Conservation (phyloP, 2,888 invertebrate genomes). For the Pollenia griseotomentosa region DNA sequence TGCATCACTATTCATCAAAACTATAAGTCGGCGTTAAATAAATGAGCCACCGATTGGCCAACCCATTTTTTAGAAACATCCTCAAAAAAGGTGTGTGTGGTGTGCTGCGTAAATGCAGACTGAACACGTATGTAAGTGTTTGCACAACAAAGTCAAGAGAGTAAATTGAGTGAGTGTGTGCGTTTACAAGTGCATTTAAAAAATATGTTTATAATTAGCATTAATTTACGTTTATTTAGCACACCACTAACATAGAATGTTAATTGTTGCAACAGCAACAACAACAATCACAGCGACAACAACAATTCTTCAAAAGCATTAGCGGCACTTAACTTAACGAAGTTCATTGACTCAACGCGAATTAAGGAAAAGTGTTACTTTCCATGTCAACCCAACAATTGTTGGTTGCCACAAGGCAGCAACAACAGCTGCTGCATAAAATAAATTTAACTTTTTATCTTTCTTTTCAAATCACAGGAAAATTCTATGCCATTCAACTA, state of each 20-base stretch:
- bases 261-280: constrained; percentile 55
- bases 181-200: constrained; percentile 43
- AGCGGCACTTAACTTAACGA: constrained; percentile 41
- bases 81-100: constrained; percentile 20
- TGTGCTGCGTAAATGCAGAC: constrained; percentile 11
- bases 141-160: not conserved
- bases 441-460: constrained; percentile 24
- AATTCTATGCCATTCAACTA: constrained; percentile 59
- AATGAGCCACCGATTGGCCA: constrained; percentile 17
- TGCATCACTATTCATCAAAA: too few relatives aligned
- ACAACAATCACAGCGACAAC: not conserved
- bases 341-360: constrained; percentile 55
- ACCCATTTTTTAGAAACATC: constrained; percentile 14
- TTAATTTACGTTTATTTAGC: constrained; percentile 72
- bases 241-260: constrained; percentile 60
- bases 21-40: not conserved
- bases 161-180: not conserved
- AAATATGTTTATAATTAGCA: constrained; percentile 73
- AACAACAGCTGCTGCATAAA: not conserved
- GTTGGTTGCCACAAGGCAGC: not conserved
- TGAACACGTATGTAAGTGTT: constrained; percentile 30
- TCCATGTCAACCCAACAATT: constrained; percentile 53
- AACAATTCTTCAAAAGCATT: constrained; percentile 26
- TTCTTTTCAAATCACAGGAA: constrained; percentile 23
- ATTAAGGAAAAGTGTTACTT: constrained; percentile 68